Evolutionary conservation across 2,797 vertebrate species (phyloP).

Genomic region (Naso thynnoides): DNA sequence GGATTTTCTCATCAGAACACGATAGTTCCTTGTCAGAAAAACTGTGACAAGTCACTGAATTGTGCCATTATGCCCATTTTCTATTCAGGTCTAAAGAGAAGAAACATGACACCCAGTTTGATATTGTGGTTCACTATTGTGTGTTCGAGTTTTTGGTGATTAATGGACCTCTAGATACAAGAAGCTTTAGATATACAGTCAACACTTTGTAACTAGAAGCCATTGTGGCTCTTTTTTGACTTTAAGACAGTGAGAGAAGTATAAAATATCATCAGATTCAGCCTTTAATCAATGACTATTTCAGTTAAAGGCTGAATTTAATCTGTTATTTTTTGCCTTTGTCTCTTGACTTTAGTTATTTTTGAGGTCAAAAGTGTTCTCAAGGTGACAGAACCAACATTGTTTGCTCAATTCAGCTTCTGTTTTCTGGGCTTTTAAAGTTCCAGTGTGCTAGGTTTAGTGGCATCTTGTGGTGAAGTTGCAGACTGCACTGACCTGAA

Average conservation of each 20-base stretch:
- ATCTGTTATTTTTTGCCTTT: neutral
- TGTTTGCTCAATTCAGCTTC: neutral
- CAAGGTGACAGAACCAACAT: neutral
- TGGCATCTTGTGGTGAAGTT: too few species aligned
- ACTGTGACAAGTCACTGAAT: neutral
- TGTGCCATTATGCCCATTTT: neutral
- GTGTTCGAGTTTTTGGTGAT: neutral
- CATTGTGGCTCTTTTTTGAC: neutral
- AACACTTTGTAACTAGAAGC: neutral
- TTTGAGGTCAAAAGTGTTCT: neutral
- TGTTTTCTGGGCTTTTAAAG: neutral
- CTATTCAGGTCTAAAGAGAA: neutral
- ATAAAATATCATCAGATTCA: neutral
- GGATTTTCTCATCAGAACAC: conserved; percentile 37
- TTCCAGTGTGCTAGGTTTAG: too few species aligned
- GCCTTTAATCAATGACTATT: neutral
- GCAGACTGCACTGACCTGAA: too few species aligned
- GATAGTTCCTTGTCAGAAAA: conserved; percentile 5
- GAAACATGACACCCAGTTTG: neutral
- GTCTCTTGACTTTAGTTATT: neutral
- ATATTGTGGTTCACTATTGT: neutral
- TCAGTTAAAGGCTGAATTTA: neutral
- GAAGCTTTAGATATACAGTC: neutral
- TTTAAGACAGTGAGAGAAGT: neutral
- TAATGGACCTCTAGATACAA: neutral